Evolutionary conservation across 1,140 invertebrate species (phyloP).

Genomic region (Linepithema humile): DNA sequence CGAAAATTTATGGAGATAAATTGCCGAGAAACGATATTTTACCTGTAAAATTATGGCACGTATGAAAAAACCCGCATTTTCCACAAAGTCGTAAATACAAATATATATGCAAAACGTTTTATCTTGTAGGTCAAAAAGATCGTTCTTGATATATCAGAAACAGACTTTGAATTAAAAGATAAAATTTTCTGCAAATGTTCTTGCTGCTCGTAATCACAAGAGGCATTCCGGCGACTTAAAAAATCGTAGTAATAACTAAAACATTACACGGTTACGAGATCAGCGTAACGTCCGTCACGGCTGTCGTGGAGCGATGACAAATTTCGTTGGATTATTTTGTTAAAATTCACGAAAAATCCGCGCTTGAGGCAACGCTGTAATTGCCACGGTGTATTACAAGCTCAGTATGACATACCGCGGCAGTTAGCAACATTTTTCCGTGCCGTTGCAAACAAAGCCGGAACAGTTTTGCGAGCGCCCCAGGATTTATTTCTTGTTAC

Average conservation of each 20-base stretch:
- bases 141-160: background rate
- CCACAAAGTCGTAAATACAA: background rate
- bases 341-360: constrained; percentile 48
- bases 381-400: constrained; percentile 49
- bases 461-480: constrained; percentile 32
- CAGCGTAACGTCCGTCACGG: constrained; percentile 19
- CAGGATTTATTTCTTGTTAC: constrained; percentile 50
- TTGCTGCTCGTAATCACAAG: background rate
- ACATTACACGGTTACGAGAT: constrained; percentile 1
- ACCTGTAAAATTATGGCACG: background rate
- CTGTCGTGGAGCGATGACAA: constrained; percentile 33
- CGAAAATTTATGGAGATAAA: background rate
- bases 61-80: background rate
- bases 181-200: background rate
- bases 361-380: constrained; percentile 31
- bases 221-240: background rate
- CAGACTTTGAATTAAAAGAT: background rate
- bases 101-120: background rate
- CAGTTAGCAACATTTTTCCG: constrained; percentile 51
- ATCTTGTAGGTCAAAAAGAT: no score
- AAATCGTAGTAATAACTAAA: background rate
- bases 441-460: constrained; percentile 39
- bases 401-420: constrained; percentile 31
- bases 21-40: background rate
- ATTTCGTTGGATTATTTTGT: constrained; percentile 56